A percentile compares a stretch with the other conserved stretches of the same genome.
phyloP scores from a whole-genome alignment of 2,113 vertebrate species.

The Neodon shergylaensis region DNA sequence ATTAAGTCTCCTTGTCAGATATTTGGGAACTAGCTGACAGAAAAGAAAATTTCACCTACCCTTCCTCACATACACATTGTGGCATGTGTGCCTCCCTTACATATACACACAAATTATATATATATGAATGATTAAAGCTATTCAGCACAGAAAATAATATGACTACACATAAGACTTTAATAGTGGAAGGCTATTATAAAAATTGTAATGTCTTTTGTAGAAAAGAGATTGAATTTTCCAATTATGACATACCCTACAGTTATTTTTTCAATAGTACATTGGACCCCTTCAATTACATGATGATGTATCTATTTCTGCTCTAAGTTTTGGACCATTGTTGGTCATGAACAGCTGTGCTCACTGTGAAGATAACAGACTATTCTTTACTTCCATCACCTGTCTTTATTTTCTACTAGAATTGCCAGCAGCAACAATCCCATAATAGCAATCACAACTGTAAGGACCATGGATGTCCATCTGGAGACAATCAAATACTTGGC shows the following conservation, averaged over 20 bases:
- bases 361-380: conserved; percentile 34
- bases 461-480: conserved; percentile 44
- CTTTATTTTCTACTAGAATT: conserved; percentile 43
- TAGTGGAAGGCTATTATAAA: conserved; percentile 5
- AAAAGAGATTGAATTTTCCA: conserved; percentile 53
- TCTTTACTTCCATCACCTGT: conserved; percentile 16
- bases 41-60: no score
- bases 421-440: neutral
- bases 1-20: no score
- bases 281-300: conserved; percentile 38
- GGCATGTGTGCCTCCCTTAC: no score
- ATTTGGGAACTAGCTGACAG: no score
- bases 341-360: conserved; percentile 11
- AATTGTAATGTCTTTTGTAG: neutral
- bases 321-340: conserved; percentile 7
- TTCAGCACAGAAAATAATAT: neutral
- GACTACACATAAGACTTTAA: neutral
- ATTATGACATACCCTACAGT: neutral
- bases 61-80: no score
- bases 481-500: neutral
- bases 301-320: neutral
- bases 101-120: no score
- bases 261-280: neutral
- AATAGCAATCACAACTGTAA: conserved; percentile 7
- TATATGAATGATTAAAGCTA: conserved; percentile 25